A percentile compares a stretch with the other conserved stretches of the same genome.
phyloP scores from a whole-genome alignment of 2,888 invertebrate genomes.

The Drosophila austrosaltans region DNA sequence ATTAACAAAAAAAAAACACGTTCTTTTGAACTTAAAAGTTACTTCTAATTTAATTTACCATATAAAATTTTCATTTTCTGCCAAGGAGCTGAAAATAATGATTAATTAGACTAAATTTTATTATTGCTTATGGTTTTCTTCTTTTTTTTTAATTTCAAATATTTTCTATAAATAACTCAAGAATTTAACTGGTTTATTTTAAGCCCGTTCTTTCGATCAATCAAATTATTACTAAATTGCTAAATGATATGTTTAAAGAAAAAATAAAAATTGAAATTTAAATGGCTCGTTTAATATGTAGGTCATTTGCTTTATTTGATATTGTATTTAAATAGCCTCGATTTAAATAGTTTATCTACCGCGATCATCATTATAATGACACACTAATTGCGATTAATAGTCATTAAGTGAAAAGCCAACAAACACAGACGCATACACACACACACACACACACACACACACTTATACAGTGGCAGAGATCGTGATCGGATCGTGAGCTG shows the following conservation, averaged over 20 bases:
- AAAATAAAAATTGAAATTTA: neutral
- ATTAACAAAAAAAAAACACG: too few species aligned
- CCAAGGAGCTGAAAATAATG: too few species aligned
- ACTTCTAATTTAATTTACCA: too few species aligned
- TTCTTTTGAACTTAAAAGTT: too few species aligned
- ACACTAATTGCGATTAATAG: constrained; percentile 45
- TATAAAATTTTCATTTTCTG: too few species aligned
- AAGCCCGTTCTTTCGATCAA: too few species aligned
- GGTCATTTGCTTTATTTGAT: constrained; percentile 27
- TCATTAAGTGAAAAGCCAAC: constrained; percentile 17
- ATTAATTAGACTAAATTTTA: too few species aligned
- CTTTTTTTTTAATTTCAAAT: too few species aligned
- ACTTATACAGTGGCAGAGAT: constrained; percentile 9
- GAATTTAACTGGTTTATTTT: too few species aligned
- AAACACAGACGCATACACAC: neutral
- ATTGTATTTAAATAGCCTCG: constrained; percentile 28
- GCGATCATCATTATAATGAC: constrained; percentile 38
- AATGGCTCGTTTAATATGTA: constrained; percentile 19
- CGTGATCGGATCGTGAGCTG: constrained; percentile 36
- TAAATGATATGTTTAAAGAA: neutral
- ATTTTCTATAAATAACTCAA: too few species aligned
- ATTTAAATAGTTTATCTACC: constrained; percentile 28
- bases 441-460: neutral
- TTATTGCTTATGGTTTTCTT: too few species aligned
- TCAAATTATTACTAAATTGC: too few species aligned